Conservation (phyloP, 2,797 vertebrate genomes). For the Mormyrops attenuatus region DNA sequence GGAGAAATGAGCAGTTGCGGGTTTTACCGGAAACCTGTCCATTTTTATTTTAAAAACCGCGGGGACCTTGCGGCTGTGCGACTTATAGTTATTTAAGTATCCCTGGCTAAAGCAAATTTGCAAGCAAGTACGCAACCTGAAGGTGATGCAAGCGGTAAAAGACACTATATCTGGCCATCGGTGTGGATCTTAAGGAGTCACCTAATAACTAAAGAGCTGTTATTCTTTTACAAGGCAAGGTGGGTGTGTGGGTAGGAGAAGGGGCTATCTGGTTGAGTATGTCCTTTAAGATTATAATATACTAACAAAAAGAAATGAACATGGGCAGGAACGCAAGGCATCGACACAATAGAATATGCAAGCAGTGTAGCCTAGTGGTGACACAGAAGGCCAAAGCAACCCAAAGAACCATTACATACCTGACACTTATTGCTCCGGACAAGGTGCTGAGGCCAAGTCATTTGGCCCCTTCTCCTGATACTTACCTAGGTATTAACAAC, state of each 20-base stretch:
- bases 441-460: neutral
- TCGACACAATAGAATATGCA: neutral
- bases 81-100: neutral
- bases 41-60: neutral
- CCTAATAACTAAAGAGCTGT: neutral
- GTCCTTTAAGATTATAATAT: neutral
- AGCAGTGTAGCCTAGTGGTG: constrained; percentile 14
- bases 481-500: neutral
- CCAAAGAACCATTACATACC: neutral
- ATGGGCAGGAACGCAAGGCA: neutral
- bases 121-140: neutral
- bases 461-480: neutral
- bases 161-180: neutral
- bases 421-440: constrained; percentile 12
- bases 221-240: neutral
- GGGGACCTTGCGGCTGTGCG: neutral
- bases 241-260: neutral
- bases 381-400: neutral
- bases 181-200: neutral
- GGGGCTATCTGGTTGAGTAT: neutral
- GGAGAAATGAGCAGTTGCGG: neutral
- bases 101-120: neutral
- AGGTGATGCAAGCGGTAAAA: neutral
- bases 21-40: neutral
- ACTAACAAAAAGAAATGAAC: neutral